A percentile compares a stretch with the other conserved stretches of the same genome.
Evolutionary conservation across 2,888 invertebrate genomes (phyloP).

Genomic region (Zygothrica quintamaculata): DNA sequence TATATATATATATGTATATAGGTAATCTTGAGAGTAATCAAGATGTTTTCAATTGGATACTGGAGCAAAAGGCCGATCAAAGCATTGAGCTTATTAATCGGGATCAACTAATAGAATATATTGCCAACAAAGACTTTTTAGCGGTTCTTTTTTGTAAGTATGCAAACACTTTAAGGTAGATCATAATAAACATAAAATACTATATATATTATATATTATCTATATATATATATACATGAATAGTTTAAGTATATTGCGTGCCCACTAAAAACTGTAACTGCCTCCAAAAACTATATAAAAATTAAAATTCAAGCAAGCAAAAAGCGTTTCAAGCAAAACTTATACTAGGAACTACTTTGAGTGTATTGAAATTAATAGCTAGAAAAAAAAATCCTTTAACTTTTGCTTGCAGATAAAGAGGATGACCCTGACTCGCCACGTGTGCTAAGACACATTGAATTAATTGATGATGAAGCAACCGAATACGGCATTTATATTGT

Average conservation of each 20-base stretch:
- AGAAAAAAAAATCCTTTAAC: neutral
- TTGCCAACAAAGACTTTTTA: conserved; percentile 95
- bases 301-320: conserved; percentile 25
- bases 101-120: conserved; percentile 92
- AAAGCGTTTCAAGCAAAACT: conserved; percentile 4
- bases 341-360: conserved; percentile 8
- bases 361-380: conserved; percentile 2
- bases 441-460: conserved; percentile 92
- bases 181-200: conserved; percentile 19
- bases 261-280: conserved; percentile 83
- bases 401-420: conserved; percentile 88
- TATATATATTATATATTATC: conserved; percentile 20
- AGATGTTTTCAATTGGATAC: conserved; percentile 95
- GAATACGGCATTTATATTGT: conserved; percentile 96
- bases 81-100: conserved; percentile 95
- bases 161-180: conserved; percentile 41
- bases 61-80: conserved; percentile 95
- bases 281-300: conserved; percentile 50
- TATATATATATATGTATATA: conserved; percentile 77
- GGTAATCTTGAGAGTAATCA: conserved; percentile 91
- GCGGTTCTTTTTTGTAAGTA: conserved; percentile 96
- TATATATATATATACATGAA: conserved; percentile 16
- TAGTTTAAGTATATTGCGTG: conserved; percentile 42
- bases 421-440: conserved; percentile 92
- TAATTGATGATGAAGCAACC: conserved; percentile 95